Base-by-base conservation (phyloP, 2,797 vertebrate genomes). In the Xiphorhynchus erythropygius region DNA sequence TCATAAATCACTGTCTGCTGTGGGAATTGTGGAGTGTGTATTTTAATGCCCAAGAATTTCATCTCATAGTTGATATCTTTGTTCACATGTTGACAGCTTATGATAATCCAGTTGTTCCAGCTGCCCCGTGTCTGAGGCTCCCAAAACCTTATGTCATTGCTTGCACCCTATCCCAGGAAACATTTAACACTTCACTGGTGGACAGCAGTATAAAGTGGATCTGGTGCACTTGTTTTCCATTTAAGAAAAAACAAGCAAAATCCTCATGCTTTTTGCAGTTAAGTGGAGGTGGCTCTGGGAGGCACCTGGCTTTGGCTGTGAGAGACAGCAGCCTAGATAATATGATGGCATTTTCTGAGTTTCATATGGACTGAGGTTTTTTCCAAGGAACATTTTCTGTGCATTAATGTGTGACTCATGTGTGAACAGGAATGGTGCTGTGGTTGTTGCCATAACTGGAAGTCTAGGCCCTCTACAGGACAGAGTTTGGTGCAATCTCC, bases 51-150 rank as follows among this genome's bases (percentile, higher is more conserved):
- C 47, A 82, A 52, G 55, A 94, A 89, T 73, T 55, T 77, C 21
- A 24, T 73, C n/a, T 79, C 44, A 11, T 57, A 41, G 55, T 86
- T 90, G 85, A 93, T 92, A 47, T 68, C 79, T 96, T 89, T 92
- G 44, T 94, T 96, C 50, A 33, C 25, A n/a, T 76, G 55, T 73
- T 94, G 91, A 82, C 77, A 79, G 77, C 23, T 68, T 21, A 13
- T 30, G 63, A 77, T 44, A 60, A 56, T 63, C 59, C 50, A 60
- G 84, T 94, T 89, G 46, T 57, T 89, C n/a, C 71, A 77, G 60
- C 78, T 79, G 63, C 28, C 64, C 50, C 10, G 3, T 30, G 33
- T 80, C 63, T 85, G 70, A 73, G 42, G 39, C 27, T 88, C 84
- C 68, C 73, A 75, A 68, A 79, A 28, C 25, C 21, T 84, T 52